These are phyloP conservation scores for Tiliacea aurago DNA, from an alignment of 2,888 invertebrate genomes.

Conservation along the genomic window DNA sequence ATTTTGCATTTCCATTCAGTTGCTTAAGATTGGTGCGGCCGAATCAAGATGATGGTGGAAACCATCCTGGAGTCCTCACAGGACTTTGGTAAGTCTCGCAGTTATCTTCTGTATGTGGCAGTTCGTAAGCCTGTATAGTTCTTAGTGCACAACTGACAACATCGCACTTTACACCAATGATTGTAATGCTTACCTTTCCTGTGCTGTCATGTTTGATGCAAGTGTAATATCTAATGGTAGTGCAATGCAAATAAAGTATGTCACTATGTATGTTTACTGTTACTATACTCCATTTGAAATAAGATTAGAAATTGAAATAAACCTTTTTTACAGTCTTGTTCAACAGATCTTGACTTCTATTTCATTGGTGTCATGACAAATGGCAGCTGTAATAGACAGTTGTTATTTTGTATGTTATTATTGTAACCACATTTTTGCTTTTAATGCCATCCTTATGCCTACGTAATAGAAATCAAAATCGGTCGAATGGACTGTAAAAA, in stretches of 20 bases:
- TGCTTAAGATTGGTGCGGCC: constrained; percentile 74
- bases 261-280: not conserved
- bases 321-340: too few relatives aligned
- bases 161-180: not conserved
- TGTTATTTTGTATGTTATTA: too few relatives aligned
- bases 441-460: too few relatives aligned
- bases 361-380: too few relatives aligned
- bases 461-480: too few relatives aligned
- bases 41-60: constrained; percentile 88
- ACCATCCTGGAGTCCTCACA: constrained; percentile 87
- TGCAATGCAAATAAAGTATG: constrained; percentile 12
- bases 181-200: not conserved
- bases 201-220: not conserved
- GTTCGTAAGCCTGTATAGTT: not conserved
- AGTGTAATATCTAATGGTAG: not conserved
- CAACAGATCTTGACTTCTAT: too few relatives aligned
- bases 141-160: not conserved
- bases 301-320: too few relatives aligned
- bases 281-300: too few relatives aligned
- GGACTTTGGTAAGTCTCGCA: constrained; percentile 85
- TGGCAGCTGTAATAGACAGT: too few relatives aligned
- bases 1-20: constrained; percentile 78
- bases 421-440: too few relatives aligned
- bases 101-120: not conserved
- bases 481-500: too few relatives aligned